Conservation (phyloP, 2,113 vertebrate genomes). For the Noctilio leporinus region DNA sequence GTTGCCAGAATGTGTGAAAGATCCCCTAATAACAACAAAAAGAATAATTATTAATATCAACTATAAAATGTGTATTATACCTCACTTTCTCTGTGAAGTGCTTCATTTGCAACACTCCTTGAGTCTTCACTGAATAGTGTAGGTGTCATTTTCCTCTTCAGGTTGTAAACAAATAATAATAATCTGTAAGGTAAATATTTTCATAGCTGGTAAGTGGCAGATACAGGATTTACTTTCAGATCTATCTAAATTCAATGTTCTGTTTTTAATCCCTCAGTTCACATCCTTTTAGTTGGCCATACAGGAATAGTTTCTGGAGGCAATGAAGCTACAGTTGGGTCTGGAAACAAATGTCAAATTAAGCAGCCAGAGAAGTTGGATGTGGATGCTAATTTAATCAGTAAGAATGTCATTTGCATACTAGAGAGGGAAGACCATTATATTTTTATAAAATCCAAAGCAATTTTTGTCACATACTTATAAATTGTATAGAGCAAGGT, state of each 20-base stretch:
- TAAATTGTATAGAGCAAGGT: neutral
- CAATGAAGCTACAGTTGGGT: neutral
- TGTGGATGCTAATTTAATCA: neutral
- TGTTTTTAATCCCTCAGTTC: neutral
- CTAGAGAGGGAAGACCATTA: neutral
- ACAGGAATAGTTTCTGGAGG: neutral
- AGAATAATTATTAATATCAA: neutral
- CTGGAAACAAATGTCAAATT: neutral
- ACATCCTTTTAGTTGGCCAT: rapidly evolving
- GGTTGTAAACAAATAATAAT: neutral
- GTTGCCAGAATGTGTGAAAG: neutral
- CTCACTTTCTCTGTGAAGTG: neutral
- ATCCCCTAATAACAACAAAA: neutral
- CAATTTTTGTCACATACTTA: neutral
- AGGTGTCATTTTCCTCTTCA: neutral
- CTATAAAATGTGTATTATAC: neutral
- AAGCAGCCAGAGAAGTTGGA: neutral
- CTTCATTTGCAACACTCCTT: neutral
- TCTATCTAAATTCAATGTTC: neutral
- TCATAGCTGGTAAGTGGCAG: neutral
- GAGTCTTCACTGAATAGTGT: neutral
- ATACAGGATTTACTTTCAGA: neutral
- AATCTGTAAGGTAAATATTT: neutral
- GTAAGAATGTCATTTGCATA: neutral
- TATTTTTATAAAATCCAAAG: neutral